phyloP scores from a whole-genome alignment of 2,113 vertebrate species.

The Cyphomyrus plagiostoma region DNA sequence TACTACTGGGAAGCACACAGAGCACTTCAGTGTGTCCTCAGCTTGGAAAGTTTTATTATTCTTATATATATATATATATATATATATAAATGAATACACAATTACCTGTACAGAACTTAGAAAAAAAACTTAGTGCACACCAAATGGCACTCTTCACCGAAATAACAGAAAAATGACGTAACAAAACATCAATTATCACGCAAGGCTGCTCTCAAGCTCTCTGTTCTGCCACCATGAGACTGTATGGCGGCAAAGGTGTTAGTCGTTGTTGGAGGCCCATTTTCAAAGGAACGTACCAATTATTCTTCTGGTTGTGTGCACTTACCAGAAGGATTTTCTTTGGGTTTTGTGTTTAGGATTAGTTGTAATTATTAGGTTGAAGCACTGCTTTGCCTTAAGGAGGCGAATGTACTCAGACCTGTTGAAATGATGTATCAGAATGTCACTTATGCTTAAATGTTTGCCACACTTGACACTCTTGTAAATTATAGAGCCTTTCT shows the following conservation, averaged over 20 bases:
- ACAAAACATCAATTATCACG: neutral
- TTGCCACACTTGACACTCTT: neutral
- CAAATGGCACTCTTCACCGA: neutral
- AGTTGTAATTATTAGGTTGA: neutral
- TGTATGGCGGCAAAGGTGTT: neutral
- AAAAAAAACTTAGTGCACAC: neutral
- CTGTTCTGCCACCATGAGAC: neutral
- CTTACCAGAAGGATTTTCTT: neutral
- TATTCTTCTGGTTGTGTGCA: neutral
- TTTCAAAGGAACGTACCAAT: neutral
- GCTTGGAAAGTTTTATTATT: no score
- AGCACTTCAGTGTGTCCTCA: conserved; percentile 31
- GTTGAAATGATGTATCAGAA: neutral
- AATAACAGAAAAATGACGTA: neutral
- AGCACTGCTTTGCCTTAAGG: neutral
- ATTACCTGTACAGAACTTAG: conserved; percentile 44
- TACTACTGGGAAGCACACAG: conserved; percentile 57
- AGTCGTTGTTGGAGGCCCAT: neutral
- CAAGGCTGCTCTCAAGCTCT: neutral
- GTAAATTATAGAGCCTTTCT: neutral
- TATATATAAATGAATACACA: neutral
- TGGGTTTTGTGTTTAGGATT: neutral
- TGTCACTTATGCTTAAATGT: neutral
- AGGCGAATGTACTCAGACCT: neutral
- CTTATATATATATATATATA: no score